phyloP scores from a whole-genome alignment of 1,140 invertebrate genomes.

The Anastrepha ludens region DNA sequence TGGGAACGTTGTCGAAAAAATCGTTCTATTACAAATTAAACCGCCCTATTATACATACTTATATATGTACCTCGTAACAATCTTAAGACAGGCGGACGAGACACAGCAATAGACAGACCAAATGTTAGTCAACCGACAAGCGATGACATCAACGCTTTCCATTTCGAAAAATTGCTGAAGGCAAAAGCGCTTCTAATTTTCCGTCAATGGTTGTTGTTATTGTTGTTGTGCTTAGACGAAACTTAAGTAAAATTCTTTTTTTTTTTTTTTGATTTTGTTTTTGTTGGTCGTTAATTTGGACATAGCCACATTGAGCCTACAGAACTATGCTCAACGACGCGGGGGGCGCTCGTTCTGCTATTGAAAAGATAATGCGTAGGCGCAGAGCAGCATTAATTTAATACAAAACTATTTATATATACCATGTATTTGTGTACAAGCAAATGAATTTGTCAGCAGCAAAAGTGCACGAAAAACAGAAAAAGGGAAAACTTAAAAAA shows the following conservation, averaged over 20 bases:
- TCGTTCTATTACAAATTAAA: too few species aligned
- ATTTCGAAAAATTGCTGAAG: not conserved
- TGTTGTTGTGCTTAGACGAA: constrained; percentile 24
- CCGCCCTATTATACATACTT: too few species aligned
- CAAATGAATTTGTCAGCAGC: constrained; percentile 29
- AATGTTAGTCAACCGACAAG: not conserved
- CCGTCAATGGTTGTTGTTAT: not conserved
- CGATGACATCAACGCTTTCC: constrained; percentile 51
- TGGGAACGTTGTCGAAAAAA: too few species aligned
- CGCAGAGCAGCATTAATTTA: not conserved
- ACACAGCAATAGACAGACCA: not conserved
- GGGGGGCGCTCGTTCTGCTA: not conserved
- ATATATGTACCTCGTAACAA: too few species aligned
- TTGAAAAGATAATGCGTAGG: constrained; percentile 17
- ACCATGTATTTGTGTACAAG: not conserved
- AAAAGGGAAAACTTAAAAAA: not conserved
- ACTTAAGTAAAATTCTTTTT: not conserved
- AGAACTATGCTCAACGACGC: not conserved
- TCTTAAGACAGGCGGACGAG: not conserved
- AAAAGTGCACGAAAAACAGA: not conserved
- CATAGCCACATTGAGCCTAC: not conserved
- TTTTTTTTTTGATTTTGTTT: not conserved
- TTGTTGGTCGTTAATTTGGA: not conserved
- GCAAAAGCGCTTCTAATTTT: not conserved
- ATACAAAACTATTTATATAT: constrained; percentile 7